Percentiles rank a stretch among this genome's conserved stretches.
Conservation (phyloP, 2,113 vertebrate genomes). For the Uria lomvia region DNA sequence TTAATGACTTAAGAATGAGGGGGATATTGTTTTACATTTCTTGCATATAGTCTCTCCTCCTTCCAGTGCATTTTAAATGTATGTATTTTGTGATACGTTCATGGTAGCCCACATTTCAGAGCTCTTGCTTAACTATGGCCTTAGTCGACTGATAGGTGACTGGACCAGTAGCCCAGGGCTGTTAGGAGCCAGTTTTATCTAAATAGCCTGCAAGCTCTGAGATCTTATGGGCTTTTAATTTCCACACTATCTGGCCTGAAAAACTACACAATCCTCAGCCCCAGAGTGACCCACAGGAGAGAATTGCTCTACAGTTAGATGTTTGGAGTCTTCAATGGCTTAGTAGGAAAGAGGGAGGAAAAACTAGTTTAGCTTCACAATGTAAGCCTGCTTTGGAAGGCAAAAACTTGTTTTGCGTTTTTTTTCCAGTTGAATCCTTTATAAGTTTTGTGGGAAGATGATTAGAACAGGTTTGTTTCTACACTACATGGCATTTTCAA, state of each 20-base stretch:
- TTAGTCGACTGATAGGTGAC: background rate
- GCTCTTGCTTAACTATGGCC: background rate
- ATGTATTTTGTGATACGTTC: background rate
- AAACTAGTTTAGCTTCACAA: background rate
- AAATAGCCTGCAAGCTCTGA: background rate
- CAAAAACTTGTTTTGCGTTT: background rate
- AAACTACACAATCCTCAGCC: background rate
- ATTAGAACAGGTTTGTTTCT: background rate
- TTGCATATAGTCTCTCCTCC: background rate
- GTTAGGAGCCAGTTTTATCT: background rate
- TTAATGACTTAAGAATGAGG: background rate
- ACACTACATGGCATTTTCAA: background rate
- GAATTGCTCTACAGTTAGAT: background rate
- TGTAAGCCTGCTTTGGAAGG: background rate
- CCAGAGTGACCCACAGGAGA: background rate
- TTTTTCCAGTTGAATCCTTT: background rate
- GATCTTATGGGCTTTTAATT: background rate
- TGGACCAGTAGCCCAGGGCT: background rate
- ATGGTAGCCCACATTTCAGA: background rate
- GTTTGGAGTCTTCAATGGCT: background rate
- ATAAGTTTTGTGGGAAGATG: background rate
- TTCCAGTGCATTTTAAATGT: background rate
- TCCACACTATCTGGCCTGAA: background rate
- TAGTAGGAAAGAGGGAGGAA: background rate
- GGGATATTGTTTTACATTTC: background rate